Percentiles rank a stretch among this genome's conserved stretches.
Evolutionary conservation across 2,888 invertebrate genomes (phyloP).

Genomic region (Pandemis corylana): DNA sequence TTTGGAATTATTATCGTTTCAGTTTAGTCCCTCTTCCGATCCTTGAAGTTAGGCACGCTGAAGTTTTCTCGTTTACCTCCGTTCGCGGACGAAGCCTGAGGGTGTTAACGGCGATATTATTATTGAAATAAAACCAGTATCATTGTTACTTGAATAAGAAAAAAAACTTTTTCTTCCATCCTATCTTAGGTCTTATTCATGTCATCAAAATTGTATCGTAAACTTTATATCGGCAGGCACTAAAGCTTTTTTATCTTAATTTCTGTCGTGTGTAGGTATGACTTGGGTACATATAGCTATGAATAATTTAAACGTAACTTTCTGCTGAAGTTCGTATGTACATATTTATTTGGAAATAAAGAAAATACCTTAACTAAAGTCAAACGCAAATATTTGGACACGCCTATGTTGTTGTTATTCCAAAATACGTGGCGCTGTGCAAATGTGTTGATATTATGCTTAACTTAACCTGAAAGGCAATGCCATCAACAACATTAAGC

Average conservation of each 20-base stretch:
- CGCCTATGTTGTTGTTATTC: background rate
- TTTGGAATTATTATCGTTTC: background rate
- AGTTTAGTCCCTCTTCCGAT: background rate
- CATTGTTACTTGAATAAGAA: background rate
- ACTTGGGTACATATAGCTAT: too few species aligned
- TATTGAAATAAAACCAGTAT: background rate
- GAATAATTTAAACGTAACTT: background rate
- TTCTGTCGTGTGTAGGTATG: too few species aligned
- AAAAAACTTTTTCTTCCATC: too few species aligned
- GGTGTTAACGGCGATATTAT: constrained; percentile 7
- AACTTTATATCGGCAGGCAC: too few species aligned
- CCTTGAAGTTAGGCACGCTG: background rate
- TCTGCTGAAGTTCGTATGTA: background rate
- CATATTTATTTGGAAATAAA: background rate
- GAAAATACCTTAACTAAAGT: background rate
- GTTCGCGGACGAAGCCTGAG: background rate
- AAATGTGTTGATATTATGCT: background rate
- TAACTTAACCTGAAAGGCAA: background rate
- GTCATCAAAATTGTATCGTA: too few species aligned
- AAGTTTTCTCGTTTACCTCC: constrained; percentile 30
- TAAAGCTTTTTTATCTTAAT: too few species aligned
- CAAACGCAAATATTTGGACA: constrained; percentile 7
- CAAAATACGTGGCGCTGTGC: background rate
- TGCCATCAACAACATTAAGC: background rate
- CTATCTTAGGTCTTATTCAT: too few species aligned